phyloP scores from a whole-genome alignment of 1,140 invertebrate species.

The Formica exsecta region DNA sequence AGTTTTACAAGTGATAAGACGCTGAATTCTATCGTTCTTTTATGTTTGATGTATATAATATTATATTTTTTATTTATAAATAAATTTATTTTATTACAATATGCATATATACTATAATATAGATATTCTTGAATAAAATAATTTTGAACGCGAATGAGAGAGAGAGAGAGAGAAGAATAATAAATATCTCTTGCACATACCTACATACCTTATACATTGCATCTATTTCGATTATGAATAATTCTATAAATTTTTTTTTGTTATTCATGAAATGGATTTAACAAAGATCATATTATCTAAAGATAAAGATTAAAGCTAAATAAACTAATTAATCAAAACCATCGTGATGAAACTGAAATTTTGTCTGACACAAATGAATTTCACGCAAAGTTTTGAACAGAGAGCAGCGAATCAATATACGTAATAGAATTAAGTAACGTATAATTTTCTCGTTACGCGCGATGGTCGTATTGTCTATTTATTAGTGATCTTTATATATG shows the following conservation, averaged over 20 bases:
- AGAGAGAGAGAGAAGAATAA: background rate
- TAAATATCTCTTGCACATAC: background rate
- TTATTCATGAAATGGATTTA: background rate
- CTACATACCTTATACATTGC: background rate
- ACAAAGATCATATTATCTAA: background rate
- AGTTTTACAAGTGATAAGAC: background rate
- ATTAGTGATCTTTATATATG: slow-evolving; percentile 37
- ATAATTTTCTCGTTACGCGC: background rate
- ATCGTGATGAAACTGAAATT: slow-evolving; percentile 17
- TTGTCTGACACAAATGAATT: slow-evolving; percentile 58
- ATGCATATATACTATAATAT: background rate
- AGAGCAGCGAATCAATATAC: slow-evolving; percentile 37
- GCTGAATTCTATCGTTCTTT: background rate
- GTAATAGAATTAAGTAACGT: background rate
- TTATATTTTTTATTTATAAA: background rate
- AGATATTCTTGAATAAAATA: background rate
- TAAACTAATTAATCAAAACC: slow-evolving; percentile 25
- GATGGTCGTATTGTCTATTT: slow-evolving; percentile 28
- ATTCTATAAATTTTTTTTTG: background rate
- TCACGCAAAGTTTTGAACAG: background rate
- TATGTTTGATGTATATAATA: background rate
- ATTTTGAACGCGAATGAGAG: background rate
- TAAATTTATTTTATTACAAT: background rate
- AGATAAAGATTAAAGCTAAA: background rate
- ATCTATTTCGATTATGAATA: background rate